These are phyloP conservation scores for Sphenopsis melanotis DNA, from an alignment of 2,797 vertebrate genomes.

Conservation along the genomic window DNA sequence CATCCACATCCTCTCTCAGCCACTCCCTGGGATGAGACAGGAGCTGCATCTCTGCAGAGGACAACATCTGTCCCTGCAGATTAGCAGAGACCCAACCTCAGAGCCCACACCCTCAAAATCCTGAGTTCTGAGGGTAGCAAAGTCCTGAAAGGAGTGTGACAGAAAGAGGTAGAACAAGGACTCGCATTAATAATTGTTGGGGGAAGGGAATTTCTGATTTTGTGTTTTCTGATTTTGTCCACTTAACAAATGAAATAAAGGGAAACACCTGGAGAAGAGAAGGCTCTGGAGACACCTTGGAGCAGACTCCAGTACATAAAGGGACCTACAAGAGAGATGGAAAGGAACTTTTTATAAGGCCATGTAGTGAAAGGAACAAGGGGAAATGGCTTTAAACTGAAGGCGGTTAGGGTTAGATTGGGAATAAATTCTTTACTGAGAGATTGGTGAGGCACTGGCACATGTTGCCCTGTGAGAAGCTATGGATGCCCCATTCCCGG, in stretches of 20 bases:
- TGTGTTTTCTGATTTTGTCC: not conserved
- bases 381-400: not conserved
- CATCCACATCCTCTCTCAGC: not conserved
- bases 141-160: not conserved
- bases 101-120: not conserved
- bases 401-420: not conserved
- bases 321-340: not conserved
- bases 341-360: not conserved
- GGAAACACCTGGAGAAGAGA: not conserved
- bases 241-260: not conserved
- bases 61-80: fast-evolving
- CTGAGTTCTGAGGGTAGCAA: not conserved
- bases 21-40: not conserved
- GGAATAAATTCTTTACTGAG: not conserved
- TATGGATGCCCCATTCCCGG: not conserved
- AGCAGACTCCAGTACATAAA: not conserved
- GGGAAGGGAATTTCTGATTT: not conserved
- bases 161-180: not conserved
- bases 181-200: fast-evolving
- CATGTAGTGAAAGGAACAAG: not conserved
- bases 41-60: not conserved
- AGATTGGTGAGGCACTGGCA: not conserved
- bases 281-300: not conserved
- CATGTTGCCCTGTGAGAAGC: not conserved
- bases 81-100: not conserved